phyloP scores from a whole-genome alignment of 2,797 vertebrate genomes.

The Pteropus rufus region DNA sequence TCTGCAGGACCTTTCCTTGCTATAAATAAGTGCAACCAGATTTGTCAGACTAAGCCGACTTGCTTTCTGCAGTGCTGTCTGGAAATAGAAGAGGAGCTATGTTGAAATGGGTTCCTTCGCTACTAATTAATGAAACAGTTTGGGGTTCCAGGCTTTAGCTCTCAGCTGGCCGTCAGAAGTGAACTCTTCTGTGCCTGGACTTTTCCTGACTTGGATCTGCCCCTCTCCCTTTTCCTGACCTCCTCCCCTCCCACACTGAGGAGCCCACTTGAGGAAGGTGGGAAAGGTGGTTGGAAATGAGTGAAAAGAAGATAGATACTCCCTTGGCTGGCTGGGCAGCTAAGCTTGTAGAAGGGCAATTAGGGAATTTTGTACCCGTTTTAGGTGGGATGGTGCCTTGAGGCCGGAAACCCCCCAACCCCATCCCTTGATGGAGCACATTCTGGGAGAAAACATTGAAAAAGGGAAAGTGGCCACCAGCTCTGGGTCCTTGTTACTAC shows the following conservation, averaged over 20 bases:
- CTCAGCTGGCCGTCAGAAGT: background rate
- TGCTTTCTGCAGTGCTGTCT: constrained; percentile 66
- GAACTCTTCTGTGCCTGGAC: background rate
- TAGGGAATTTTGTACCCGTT: background rate
- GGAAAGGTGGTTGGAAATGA: background rate
- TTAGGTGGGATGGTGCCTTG: background rate
- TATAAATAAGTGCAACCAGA: constrained; percentile 93
- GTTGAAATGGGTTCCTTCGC: constrained; percentile 27
- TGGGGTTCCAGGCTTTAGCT: background rate
- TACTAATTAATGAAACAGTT: background rate
- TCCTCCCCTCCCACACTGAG: background rate
- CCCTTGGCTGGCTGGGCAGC: background rate
- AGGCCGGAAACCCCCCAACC: background rate
- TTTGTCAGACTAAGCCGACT: constrained; percentile 74
- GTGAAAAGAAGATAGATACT: background rate
- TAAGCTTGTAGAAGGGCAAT: background rate
- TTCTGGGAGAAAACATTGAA: background rate
- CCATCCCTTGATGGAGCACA: background rate
- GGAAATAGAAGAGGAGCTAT: constrained; percentile 59
- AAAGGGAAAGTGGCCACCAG: background rate
- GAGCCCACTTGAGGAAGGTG: background rate
- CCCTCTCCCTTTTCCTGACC: background rate
- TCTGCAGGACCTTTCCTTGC: constrained; percentile 88
- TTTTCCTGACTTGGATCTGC: background rate
- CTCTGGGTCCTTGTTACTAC: background rate